Base-by-base conservation (phyloP, 2,888 invertebrate genomes). In the Eristalinus aeneus region DNA sequence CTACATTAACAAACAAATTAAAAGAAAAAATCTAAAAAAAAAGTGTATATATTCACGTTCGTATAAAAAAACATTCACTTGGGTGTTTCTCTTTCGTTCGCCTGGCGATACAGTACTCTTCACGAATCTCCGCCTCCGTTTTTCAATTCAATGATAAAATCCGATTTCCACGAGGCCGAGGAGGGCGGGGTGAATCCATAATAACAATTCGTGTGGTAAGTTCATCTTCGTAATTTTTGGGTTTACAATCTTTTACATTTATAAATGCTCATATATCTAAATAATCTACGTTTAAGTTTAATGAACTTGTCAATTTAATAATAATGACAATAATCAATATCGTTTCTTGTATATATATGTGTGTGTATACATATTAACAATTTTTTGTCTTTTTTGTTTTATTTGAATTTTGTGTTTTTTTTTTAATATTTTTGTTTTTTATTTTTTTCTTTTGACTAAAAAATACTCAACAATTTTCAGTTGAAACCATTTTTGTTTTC, bases 381-480 rank as follows among this genome's bases (percentile, higher is more conserved):
- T 82, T 83, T 65, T 76, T 78, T 63, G 27, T 27, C 27, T 83
- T 74, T 46, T 79, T 69, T 60, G 31, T 74, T 53, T 79, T 72
- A 60, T 36, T 80, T 36, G 65, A 75, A 79, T 76, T 56, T 68
- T 46, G 46, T 46, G n/a, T 67, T 67, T 32, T 65, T 72, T n/a
- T n/a, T n/a, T n/a, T n/a, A n/a, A n/a, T n/a, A n/a, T 39, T 73
- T 69, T 60, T 63, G 65, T 72, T 46, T 72, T 53, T 58, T 78
- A 65, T 81, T 87, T 87, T 85, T 90, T 90, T 90, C 89, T 89
- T 88, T 85, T 82, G 69, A 88, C 88, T 89, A 89, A 88, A 92
- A 92, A 92, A 92, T 92, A 92, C 89, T 92, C 90, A 92, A 92
- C 92, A 92, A 92, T 91, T 91, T 91, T 90, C 90, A 90, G 90